Evolutionary conservation across 2,888 invertebrate genomes (phyloP).

Genomic region (Cheilosia variabilis): DNA sequence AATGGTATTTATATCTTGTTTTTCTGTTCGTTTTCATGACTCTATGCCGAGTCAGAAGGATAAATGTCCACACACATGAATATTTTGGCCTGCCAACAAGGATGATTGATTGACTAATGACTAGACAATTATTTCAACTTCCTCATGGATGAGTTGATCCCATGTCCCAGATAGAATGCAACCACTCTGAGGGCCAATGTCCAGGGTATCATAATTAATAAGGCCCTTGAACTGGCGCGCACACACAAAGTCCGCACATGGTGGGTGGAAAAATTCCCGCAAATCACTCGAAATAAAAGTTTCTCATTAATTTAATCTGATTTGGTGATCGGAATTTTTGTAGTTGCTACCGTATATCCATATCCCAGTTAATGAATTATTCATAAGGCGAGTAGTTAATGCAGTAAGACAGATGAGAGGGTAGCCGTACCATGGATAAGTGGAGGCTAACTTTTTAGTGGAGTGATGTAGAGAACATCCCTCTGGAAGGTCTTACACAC

Average conservation of each 20-base stretch:
- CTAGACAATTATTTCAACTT: slow-evolving; percentile 75
- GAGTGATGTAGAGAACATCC: slow-evolving; percentile 11
- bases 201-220: slow-evolving; percentile 73
- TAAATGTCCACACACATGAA: slow-evolving; percentile 63
- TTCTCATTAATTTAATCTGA: slow-evolving; percentile 73
- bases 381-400: slow-evolving; percentile 64
- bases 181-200: slow-evolving; percentile 19
- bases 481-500: slow-evolving; percentile 10
- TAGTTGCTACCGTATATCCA: slow-evolving; percentile 32
- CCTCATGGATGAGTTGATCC: slow-evolving; percentile 74
- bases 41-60: slow-evolving; percentile 50
- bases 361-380: slow-evolving; percentile 70
- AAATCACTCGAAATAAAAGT: slow-evolving; percentile 72
- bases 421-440: neutral
- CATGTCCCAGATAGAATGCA: slow-evolving; percentile 60
- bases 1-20: slow-evolving; percentile 69
- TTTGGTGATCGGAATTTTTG: slow-evolving; percentile 57
- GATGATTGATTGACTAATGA: slow-evolving; percentile 75
- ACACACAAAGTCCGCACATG: slow-evolving; percentile 8
- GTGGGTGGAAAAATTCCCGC: slow-evolving; percentile 70
- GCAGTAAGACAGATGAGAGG: slow-evolving; percentile 40
- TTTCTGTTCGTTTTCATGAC: slow-evolving; percentile 29
- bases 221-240: slow-evolving; percentile 59
- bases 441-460: slow-evolving; percentile 22
- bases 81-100: slow-evolving; percentile 38